phyloP scores from a whole-genome alignment of 2,797 vertebrate species.

The Miichthys miiuy region DNA sequence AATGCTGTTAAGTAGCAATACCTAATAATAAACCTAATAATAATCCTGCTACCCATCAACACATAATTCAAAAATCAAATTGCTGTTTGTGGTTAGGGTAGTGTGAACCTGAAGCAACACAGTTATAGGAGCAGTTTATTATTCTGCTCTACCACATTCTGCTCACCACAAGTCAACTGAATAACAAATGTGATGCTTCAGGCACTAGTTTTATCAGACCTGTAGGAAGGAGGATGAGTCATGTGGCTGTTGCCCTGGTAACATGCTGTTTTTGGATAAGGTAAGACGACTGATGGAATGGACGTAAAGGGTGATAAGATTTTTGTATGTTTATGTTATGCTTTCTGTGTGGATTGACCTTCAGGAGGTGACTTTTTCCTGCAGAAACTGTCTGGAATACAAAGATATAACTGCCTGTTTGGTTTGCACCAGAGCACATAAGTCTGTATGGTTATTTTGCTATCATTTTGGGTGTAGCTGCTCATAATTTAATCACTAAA shows the following conservation, averaged over 20 bases:
- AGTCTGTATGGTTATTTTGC: not conserved
- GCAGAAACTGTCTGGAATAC: too few relatives aligned
- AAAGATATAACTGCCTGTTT: not conserved
- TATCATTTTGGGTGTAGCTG: not conserved
- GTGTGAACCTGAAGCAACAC: not conserved
- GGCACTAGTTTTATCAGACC: not conserved
- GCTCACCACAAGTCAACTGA: constrained; percentile 1
- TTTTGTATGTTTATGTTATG: not conserved
- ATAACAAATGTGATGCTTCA: constrained; percentile 18
- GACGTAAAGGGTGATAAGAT: not conserved
- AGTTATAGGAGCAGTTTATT: not conserved
- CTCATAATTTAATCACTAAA: not conserved
- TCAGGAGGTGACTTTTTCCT: too few relatives aligned
- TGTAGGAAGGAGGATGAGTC: not conserved
- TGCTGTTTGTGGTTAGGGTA: not conserved
- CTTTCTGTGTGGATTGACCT: not conserved
- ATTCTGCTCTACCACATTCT: not conserved
- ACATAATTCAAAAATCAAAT: not conserved
- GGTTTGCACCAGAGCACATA: not conserved
- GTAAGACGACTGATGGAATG: not conserved
- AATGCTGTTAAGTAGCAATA: too few relatives aligned
- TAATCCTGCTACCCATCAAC: not conserved
- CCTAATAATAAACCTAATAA: not conserved
- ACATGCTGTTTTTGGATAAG: constrained; percentile 10
- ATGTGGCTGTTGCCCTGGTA: constrained; percentile 17